Conservation (phyloP, 2,113 vertebrate genomes). For the Acinonyx jubatus region DNA sequence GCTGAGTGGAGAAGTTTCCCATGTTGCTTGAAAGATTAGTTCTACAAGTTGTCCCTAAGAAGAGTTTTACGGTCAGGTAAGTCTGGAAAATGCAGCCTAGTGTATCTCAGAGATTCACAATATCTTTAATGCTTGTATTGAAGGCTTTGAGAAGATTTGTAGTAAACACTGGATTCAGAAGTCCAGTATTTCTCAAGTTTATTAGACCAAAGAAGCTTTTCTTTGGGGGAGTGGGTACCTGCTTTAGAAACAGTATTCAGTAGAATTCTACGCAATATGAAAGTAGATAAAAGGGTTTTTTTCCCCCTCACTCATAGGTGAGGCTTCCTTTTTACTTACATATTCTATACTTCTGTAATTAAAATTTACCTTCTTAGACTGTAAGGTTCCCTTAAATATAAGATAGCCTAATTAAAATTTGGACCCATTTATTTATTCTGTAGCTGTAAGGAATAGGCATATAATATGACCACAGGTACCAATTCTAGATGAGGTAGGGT, state of each 20-base stretch:
- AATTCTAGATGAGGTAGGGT: not conserved
- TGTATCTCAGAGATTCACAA: not conserved
- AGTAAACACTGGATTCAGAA: not conserved
- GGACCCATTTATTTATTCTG: not conserved
- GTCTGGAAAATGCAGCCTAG: not conserved
- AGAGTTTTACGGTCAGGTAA: not conserved
- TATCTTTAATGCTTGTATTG: not conserved
- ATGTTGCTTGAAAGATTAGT: not conserved
- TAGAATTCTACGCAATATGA: not conserved
- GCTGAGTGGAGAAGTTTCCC: not conserved
- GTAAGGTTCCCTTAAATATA: not conserved
- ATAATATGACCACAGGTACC: not conserved
- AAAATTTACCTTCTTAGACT: not conserved
- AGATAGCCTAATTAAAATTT: not conserved
- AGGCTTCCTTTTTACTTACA: not conserved
- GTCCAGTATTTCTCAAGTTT: not conserved
- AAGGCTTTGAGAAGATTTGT: not conserved
- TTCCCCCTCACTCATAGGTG: not conserved
- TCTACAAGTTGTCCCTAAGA: not conserved
- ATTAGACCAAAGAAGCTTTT: not conserved
- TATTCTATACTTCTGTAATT: not conserved
- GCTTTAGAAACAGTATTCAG: not conserved
- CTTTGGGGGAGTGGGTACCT: not conserved
- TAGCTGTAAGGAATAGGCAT: not conserved
- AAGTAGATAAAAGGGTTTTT: not conserved